phyloP scores from a whole-genome alignment of 2,113 vertebrate species.

The Genyomyrus donnyi region DNA sequence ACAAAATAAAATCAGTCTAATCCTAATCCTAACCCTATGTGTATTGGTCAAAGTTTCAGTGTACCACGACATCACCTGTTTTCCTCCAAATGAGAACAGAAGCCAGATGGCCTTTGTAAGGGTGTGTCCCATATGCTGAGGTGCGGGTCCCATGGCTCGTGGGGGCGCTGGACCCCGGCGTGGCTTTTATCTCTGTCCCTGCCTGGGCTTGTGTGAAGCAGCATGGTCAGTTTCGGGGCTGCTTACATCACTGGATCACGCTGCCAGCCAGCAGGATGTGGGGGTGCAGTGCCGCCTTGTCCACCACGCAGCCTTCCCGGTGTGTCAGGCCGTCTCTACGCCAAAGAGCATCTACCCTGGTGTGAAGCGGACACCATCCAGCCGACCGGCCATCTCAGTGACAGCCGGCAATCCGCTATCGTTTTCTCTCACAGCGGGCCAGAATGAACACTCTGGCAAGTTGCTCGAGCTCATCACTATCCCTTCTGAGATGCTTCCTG shows the following conservation, averaged over 20 bases:
- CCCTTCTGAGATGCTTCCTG: background rate
- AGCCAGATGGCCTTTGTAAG: background rate
- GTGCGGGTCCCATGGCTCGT: background rate
- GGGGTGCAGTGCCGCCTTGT: background rate
- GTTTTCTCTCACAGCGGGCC: background rate
- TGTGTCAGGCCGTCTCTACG: background rate
- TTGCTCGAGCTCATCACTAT: background rate
- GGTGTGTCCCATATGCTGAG: background rate
- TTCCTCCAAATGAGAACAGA: background rate
- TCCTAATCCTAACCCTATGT: background rate
- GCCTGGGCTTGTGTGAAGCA: background rate
- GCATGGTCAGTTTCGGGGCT: background rate
- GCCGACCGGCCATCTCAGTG: background rate
- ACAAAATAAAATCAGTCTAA: background rate
- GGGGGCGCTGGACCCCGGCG: background rate
- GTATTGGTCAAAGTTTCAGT: background rate
- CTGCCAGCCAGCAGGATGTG: background rate
- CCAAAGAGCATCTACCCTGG: background rate
- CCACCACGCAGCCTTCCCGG: background rate
- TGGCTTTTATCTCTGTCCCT: background rate
- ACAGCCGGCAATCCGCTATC: no score
- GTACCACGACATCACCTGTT: background rate
- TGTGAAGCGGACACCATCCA: background rate
- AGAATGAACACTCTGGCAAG: background rate
- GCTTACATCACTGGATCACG: background rate